Base-by-base conservation (phyloP, 2,888 invertebrate species). In the Drosophila nr. fundita region DNA sequence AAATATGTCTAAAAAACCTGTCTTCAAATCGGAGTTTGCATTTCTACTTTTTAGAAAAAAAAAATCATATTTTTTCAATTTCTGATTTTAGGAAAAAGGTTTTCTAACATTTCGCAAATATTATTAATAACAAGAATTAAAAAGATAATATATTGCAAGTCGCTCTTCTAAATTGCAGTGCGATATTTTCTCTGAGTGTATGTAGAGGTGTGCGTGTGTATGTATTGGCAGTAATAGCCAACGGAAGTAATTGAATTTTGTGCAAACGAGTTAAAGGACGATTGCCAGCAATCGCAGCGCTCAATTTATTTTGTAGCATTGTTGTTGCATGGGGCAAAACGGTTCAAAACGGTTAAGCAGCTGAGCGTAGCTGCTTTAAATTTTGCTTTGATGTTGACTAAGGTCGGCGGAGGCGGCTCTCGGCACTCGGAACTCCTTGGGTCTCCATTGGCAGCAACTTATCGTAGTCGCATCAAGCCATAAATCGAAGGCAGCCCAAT, bases 221-320 rank as follows among this genome's bases (percentile, higher is more conserved):
- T 85, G 71, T 74, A 75, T 78, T 65, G 74, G 66, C 52, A 80
- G 79, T 83, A 87, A 89, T 88, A 82, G 85, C 83, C 87, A 81
- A 71, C 76, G 72, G 78, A 79, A 80, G 86, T 90, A 91, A 90
- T 90, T 90, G 90, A 90, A 91, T 91, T 83, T 74, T 76, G 79
- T 72, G 73, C 75, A 82, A 74, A 82, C 85, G 87, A 89, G 88
- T 82, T 82, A 70, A 82, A 76, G 68, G 74, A 68, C 86, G 78
- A 80, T 86, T 88, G 80, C 86, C 74, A 48, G 82, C 82, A 78
- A 83, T 79, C 60, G 81, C 61, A 78, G 76, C 68, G 76, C 83
- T 83, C 83, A 72, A 86, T 90, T 90, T 88, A 88, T 73, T 78
- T 79, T 72, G 74, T 42, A 73, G 87, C 90, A 80, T 73, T 82